phyloP scores from a whole-genome alignment of 2,797 vertebrate species.

The Pipistrellus nathusii region DNA sequence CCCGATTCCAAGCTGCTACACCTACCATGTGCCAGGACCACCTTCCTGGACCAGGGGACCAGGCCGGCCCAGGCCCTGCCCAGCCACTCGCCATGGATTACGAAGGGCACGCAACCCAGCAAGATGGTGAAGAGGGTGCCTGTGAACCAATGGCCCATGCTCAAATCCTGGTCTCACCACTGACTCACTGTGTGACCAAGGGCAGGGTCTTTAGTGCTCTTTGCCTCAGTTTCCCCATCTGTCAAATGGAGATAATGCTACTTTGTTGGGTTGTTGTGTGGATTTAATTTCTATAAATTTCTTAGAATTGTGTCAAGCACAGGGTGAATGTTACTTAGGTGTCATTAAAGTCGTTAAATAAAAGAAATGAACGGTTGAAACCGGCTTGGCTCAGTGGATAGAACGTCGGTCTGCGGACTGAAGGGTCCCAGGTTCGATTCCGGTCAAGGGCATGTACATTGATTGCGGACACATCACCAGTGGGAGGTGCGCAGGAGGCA shows the following conservation, averaged over 20 bases:
- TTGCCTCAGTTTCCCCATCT: neutral
- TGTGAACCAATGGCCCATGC: neutral
- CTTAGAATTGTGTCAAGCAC: neutral
- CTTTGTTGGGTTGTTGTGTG: neutral
- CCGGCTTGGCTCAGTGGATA: too few relatives aligned
- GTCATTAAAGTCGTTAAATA: neutral
- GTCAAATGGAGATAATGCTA: neutral
- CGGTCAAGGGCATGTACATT: too few relatives aligned
- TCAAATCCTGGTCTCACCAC: neutral
- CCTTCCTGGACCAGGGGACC: neutral
- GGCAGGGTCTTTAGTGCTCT: neutral
- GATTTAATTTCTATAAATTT: neutral
- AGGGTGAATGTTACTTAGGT: neutral
- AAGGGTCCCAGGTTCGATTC: too few relatives aligned
- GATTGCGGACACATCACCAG: too few relatives aligned
- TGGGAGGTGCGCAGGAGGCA: too few relatives aligned
- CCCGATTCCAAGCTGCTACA: neutral
- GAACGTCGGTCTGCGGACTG: too few relatives aligned
- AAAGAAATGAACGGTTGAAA: neutral
- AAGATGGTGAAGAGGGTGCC: neutral
- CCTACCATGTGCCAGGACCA: neutral
- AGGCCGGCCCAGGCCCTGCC: neutral
- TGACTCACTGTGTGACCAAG: neutral
- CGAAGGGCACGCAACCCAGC: neutral
- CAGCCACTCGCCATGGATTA: neutral